Evolutionary conservation across 2,888 invertebrate genomes (phyloP), one percentile per base, ranked within the genome.

Genomic region (Antheraea yamamai): DNA sequence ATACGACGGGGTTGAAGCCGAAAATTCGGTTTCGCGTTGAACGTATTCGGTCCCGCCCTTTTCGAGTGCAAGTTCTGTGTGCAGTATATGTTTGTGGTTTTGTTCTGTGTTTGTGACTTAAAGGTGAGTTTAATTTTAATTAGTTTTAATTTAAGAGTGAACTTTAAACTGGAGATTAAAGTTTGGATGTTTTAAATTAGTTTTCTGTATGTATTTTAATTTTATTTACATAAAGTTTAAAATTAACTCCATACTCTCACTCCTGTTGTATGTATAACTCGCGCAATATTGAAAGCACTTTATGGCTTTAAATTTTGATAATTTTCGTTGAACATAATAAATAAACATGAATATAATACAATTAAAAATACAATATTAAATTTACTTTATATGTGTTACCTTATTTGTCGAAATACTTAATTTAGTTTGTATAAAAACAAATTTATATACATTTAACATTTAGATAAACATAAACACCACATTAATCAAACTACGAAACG

Each of bases 31-130:
- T n/a, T 70, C 18, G n/a, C 70, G 64, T 12, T 30, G 70, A 70
- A 39, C 70, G 70, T 70, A 39, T 70, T 70, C 70, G 70, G 70
- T 70, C 70, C 70, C 70, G 70, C 70, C 70, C 70, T 70, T 70
- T 70, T 70, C 70, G 70, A 18, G 70, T 70, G 70, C 39, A 70
- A 70, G 70, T 70, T 70, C 10, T n/a, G 70, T n/a, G 70, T 66
- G 64, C 39, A n/a, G 39, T 70, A 66, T 70, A 39, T 70, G 70
- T 70, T 68, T 68, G 68, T 68, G 68, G 16, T 35, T 68, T 18
- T 0, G 18, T 35, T 35, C 14, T 68, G 35, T 68, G 35, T 35
- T 70, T 70, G 70, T 70, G 70, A 70, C 35, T 70, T 39, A 35
- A 70, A 70, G 70, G 70, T 70, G 39, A 70, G 70, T 39, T 70